Evolutionary conservation across 2,113 vertebrate species (phyloP).

Genomic region (Ranitomeya variabilis): DNA sequence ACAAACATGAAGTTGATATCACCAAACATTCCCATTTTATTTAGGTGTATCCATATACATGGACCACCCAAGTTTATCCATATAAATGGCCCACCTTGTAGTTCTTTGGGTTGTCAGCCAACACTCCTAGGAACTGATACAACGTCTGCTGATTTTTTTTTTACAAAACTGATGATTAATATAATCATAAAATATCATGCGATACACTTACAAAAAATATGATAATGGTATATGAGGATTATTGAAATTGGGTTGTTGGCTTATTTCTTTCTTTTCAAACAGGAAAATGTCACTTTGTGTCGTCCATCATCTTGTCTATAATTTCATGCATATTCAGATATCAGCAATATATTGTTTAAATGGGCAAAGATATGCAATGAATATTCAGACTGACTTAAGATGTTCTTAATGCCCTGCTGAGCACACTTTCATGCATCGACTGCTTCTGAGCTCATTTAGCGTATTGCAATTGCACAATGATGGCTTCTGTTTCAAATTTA

Average conservation of each 20-base stretch:
- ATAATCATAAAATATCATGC: not conserved
- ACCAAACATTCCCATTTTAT: too few species aligned
- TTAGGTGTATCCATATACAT: too few species aligned
- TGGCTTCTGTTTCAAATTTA: slow-evolving; percentile 38
- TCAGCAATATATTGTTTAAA: slow-evolving; percentile 31
- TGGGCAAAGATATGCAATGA: slow-evolving; percentile 45
- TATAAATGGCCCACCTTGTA: too few species aligned
- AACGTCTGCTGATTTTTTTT: not conserved
- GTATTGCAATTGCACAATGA: slow-evolving; percentile 48
- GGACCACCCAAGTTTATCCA: too few species aligned
- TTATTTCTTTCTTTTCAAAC: not conserved
- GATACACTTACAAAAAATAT: not conserved
- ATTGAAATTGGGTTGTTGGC: not conserved
- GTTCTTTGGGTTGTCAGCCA: not conserved
- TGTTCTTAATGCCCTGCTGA: slow-evolving; percentile 51
- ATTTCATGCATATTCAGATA: slow-evolving; percentile 1
- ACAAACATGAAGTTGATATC: too few species aligned
- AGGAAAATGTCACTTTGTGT: not conserved
- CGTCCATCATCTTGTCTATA: not conserved
- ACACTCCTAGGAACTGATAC: not conserved
- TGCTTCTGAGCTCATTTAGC: slow-evolving; percentile 44
- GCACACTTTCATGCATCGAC: slow-evolving; percentile 50
- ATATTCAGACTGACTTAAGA: slow-evolving; percentile 53
- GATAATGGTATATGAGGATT: not conserved
- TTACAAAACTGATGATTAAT: not conserved